A percentile compares a stretch with the other conserved stretches of the same genome.
Evolutionary conservation across 2,113 vertebrate genomes (phyloP).

Genomic region (Phainopepla nitens): DNA sequence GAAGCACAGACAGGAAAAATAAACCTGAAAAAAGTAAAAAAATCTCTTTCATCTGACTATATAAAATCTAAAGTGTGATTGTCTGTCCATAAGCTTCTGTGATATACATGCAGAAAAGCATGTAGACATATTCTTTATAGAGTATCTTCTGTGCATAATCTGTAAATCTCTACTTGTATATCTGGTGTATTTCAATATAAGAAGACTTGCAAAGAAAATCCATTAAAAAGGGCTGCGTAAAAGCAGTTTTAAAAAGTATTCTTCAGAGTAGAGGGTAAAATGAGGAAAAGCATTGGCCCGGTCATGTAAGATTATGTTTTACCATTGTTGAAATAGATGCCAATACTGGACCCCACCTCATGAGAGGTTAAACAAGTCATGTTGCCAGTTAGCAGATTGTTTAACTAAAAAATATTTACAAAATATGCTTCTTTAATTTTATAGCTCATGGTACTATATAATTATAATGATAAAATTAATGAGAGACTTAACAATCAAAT

Average conservation of each 20-base stretch:
- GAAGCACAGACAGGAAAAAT: not conserved
- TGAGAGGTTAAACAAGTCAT: not conserved
- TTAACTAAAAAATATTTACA: not conserved
- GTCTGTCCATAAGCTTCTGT: not conserved
- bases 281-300: not conserved
- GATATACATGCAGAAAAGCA: not conserved
- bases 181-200: not conserved
- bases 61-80: constrained; percentile 13
- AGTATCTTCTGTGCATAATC: not conserved
- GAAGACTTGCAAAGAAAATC: not conserved
- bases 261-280: not conserved
- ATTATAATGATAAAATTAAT: not conserved
- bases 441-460: not conserved
- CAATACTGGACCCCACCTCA: not conserved
- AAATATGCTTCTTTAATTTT: not conserved
- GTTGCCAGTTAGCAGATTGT: accelerated
- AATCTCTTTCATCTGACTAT: not conserved
- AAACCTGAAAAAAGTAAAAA: not conserved
- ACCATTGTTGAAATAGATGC: not conserved
- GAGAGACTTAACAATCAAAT: not conserved
- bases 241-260: not conserved
- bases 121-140: not conserved
- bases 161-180: not conserved
- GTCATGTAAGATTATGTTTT: not conserved
- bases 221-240: not conserved